Base-by-base conservation (phyloP, 1,140 invertebrate genomes). In the Aphis craccivora region DNA sequence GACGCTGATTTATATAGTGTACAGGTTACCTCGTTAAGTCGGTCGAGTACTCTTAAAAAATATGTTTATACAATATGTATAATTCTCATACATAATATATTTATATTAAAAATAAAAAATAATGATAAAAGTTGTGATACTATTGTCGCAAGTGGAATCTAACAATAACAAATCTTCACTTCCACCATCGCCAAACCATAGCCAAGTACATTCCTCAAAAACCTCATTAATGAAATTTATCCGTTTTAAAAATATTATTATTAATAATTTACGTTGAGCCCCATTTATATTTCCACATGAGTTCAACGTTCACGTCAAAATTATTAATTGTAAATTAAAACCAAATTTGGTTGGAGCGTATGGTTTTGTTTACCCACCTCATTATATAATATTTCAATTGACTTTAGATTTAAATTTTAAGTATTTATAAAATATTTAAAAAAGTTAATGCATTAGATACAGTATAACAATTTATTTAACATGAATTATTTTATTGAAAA, bases 31-130 rank as follows among this genome's bases (percentile, higher is more conserved):
- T 55, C 35, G 51, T 89, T 55, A 89, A 55, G 18, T 89, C 22
- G 35, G 88, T 89, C 48, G 35, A 55, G 51, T n/a, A 55, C 88
- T 55, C 51, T 55, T 89, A 40, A 89, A 35, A 89, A 89, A 55
- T 55, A 11, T n/a, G 35, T 37, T 45, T 86, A 30, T 86, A 86
- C 11, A 43, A 86, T 43, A 14, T 89, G 18, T 48, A 35, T n/a
- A 86, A 2, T 51, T 51, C 86, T 20, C 22, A 25, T 40, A 40
- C 25, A 84, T 83, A 23, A n/a, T 86, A 87, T 45, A 48, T 30
- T 87, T 45, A 30, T 45, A 40, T 43, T 23, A 83, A 83, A 43
- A 84, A 84, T 25, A 84, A 84, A 84, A 45, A 45, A n/a, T n/a
- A 45, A 87, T 30, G 43, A 87, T 87, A 88, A 53, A 89, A 89